Base-by-base conservation (phyloP, 2,113 vertebrate genomes). In the Synchiropus splendidus region DNA sequence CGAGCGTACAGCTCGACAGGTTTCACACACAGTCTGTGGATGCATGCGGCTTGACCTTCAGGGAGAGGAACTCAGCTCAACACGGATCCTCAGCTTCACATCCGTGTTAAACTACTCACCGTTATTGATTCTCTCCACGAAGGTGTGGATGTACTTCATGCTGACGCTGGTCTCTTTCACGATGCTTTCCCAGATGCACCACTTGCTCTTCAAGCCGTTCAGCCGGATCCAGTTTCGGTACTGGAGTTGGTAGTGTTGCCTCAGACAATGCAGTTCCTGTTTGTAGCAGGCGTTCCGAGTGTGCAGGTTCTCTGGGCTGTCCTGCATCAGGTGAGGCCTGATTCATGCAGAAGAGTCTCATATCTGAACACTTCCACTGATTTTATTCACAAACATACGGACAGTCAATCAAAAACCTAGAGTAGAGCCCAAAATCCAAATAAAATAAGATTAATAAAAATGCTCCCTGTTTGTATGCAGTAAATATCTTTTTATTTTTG, bases 191-290 rank as follows among this genome's bases (percentile, higher is more conserved):
- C 85, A 91, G 4, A 94, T 70, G 86, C 82, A 92, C 94, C 94
- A 99, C 69, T 88, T 91, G 82, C 87, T 96, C 45, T 75, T 86
- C 31, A 42, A 45, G 13, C 80, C 91, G 58, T 92, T 74, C 38
- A 92, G 70, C 30, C 70, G 58, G 45, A 82, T 82, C 89, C 88
- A 94, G 78, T 98, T 99, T 68, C 89, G 88, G 72, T 86, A 87
- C 18, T 92, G 82, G 31, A 72, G 51, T 42, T 79, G 71, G 36
- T 89, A 93, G 51, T 86, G 83, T 30, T 74, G 61, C 58, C 80
- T 87, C 30, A 93, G 69, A 9, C 50, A 68, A 32, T 42, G 70
- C 30, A 84, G 67, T 43, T 94, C 84, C 49, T 83, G 75, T 48
- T 41, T 84, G 55, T 90, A 89, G 64, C 67, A 78, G 13, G 86